Conservation (phyloP, 2,113 vertebrate species). For the Phylloscopus trochiloides region DNA sequence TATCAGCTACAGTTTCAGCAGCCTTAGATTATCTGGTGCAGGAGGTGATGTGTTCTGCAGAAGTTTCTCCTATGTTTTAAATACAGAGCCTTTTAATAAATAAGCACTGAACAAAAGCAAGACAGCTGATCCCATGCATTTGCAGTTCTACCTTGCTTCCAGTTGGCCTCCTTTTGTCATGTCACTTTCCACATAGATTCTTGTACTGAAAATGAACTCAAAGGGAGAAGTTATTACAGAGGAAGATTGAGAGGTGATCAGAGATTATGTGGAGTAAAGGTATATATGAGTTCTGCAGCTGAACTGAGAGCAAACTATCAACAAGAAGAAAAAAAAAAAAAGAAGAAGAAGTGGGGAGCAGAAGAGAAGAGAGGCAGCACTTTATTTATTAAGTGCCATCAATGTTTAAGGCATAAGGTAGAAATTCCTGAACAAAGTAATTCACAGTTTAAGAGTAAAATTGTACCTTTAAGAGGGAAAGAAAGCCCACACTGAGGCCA, state of each 20-base stretch:
- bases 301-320: not conserved
- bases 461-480: not conserved
- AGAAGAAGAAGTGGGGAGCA: not conserved
- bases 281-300: not conserved
- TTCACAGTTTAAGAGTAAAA: constrained; percentile 32
- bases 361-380: not conserved
- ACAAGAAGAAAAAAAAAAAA: not conserved
- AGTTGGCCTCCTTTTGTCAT: not conserved
- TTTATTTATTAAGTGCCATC: constrained; percentile 35
- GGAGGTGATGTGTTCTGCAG: not conserved
- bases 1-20: not conserved
- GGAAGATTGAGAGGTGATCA: not conserved
- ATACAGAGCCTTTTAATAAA: not conserved
- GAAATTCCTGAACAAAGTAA: constrained; percentile 5
- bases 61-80: not conserved
- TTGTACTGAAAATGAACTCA: not conserved
- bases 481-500: not conserved
- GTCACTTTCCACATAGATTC: not conserved
- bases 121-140: not conserved
- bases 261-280: not conserved
- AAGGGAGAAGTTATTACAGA: not conserved
- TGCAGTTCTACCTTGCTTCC: not conserved
- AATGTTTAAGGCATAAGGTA: not conserved
- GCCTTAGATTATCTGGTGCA: not conserved
- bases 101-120: not conserved